Evolutionary conservation across 1,140 invertebrate species (phyloP).

Genomic region (Bombus picipes): DNA sequence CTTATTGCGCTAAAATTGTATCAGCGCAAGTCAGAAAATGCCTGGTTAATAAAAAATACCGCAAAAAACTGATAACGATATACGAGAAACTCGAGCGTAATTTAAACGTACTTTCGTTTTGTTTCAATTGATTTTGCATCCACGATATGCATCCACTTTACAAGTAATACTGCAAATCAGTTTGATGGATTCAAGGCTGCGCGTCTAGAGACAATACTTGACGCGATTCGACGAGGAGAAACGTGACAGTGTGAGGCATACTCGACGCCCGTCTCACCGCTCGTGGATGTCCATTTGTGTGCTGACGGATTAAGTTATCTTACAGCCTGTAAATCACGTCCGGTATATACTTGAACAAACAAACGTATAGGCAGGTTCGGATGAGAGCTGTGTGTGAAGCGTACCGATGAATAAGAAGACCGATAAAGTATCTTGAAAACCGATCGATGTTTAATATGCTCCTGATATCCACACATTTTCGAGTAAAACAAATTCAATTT

Average conservation of each 20-base stretch:
- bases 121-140: background rate
- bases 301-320: slow-evolving; percentile 67
- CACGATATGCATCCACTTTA: background rate
- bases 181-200: background rate
- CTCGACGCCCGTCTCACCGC: slow-evolving; percentile 26
- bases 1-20: background rate
- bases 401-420: slow-evolving; percentile 11
- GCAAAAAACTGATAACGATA: background rate
- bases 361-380: slow-evolving; percentile 45
- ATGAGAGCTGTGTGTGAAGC: background rate
- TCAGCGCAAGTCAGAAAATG: background rate
- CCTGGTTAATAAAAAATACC: background rate
- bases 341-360: slow-evolving; percentile 55
- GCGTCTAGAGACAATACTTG: background rate
- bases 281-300: slow-evolving; percentile 49
- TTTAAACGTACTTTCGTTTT: background rate
- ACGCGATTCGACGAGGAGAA: slow-evolving; percentile 4
- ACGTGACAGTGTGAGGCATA: slow-evolving; percentile 9
- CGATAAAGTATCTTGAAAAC: slow-evolving; percentile 38
- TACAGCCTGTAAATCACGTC: slow-evolving; percentile 65
- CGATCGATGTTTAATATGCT: slow-evolving; percentile 15
- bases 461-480: slow-evolving; percentile 11
- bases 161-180: background rate
- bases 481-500: too few species aligned
- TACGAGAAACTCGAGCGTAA: background rate